A percentile compares a stretch with the other conserved stretches of the same genome.
These are phyloP conservation scores for Bombyx huttoni DNA, from an alignment of 2,888 invertebrate genomes.

Conservation along the genomic window DNA sequence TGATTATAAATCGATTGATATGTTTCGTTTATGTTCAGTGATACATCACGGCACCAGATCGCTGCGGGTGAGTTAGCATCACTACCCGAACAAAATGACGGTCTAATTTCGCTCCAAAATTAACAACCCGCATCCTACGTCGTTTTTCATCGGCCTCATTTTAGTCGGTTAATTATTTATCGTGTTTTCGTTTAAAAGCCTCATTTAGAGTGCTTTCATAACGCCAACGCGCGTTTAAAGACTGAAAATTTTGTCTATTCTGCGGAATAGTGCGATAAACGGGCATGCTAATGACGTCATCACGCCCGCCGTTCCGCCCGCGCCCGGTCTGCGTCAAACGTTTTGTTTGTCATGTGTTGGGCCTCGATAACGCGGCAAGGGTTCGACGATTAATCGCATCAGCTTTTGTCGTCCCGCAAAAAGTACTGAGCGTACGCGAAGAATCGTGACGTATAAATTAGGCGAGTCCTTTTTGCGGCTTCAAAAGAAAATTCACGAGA, in stretches of 20 bases:
- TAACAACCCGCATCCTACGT: conserved; percentile 46
- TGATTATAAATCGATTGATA: not conserved
- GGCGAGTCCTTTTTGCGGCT: not conserved
- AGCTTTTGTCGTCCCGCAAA: conserved; percentile 15
- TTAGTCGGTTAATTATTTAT: conserved; percentile 57
- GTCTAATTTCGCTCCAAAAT: conserved; percentile 53
- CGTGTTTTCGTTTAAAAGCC: conserved; percentile 49
- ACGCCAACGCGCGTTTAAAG: conserved; percentile 58
- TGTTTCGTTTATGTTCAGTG: not conserved
- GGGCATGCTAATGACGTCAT: conserved; percentile 59
- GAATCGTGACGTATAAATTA: not conserved
- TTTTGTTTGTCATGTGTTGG: conserved; percentile 46
- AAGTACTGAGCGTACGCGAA: conserved; percentile 5
- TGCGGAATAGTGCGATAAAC: conserved; percentile 67
- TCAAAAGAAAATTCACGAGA: conserved; percentile 1
- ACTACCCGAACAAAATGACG: conserved; percentile 35
- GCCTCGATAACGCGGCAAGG: conserved; percentile 4
- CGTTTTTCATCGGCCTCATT: conserved; percentile 58
- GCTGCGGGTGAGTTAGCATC: conserved; percentile 2
- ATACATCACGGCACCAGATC: not conserved
- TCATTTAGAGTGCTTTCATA: conserved; percentile 60
- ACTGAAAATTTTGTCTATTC: conserved; percentile 67
- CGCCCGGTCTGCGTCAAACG: conserved; percentile 49
- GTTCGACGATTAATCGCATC: conserved; percentile 8
- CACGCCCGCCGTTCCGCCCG: conserved; percentile 42